A percentile compares a stretch with the other conserved stretches of the same genome.
Evolutionary conservation across 2,113 vertebrate species (phyloP).

Genomic region (Craseonycteris thonglongyai): DNA sequence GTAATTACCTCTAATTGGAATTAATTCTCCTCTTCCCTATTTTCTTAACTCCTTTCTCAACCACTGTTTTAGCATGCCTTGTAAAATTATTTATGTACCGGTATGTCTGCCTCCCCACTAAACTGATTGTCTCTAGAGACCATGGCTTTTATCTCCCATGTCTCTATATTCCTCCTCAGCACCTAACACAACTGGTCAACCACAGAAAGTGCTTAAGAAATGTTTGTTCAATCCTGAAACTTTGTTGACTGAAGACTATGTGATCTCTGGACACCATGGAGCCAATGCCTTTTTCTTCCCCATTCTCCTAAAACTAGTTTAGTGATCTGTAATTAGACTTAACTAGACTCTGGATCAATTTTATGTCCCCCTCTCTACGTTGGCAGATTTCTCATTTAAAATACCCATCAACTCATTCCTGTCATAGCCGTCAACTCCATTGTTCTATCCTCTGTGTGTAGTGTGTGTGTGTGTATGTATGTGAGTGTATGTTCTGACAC

Average conservation of each 20-base stretch:
- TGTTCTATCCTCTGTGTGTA: neutral
- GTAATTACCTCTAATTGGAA: neutral
- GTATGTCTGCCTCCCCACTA: neutral
- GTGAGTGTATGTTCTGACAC: neutral
- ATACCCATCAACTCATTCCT: neutral
- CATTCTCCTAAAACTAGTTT: neutral
- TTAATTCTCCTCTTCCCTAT: conserved; percentile 17
- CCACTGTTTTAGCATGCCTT: neutral
- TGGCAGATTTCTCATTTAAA: neutral
- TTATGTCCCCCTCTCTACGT: neutral
- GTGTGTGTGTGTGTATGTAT: neutral
- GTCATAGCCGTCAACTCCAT: neutral
- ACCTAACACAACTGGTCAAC: neutral
- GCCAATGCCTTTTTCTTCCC: neutral
- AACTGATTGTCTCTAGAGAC: neutral
- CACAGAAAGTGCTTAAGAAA: neutral
- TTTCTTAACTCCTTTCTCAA: neutral
- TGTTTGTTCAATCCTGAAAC: neutral
- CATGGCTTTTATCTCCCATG: neutral
- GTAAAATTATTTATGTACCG: neutral
- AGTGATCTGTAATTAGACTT: neutral
- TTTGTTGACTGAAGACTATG: neutral
- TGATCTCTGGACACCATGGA: neutral
- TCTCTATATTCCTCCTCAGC: neutral
- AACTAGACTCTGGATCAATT: neutral